phyloP scores from a whole-genome alignment of 2,797 vertebrate species.

The Calcarius lapponicus region DNA sequence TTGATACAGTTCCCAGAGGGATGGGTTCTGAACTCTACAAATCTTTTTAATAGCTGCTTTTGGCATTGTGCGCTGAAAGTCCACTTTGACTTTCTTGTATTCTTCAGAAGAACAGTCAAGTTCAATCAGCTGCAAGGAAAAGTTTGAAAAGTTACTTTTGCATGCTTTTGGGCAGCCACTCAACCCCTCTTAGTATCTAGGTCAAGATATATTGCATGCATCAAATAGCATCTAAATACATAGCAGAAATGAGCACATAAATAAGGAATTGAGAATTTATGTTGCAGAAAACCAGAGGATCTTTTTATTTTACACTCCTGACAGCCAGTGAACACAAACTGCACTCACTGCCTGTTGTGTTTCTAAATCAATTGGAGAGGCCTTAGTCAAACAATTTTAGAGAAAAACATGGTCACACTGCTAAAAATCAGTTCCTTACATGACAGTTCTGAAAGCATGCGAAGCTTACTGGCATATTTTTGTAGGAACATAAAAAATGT shows the following conservation, averaged over 20 bases:
- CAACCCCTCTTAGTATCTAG: neutral
- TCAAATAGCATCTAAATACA: neutral
- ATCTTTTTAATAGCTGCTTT: slow-evolving; percentile 73
- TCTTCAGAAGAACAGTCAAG: slow-evolving; percentile 77
- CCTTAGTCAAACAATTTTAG: neutral
- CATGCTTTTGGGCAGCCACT: neutral
- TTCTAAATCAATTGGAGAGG: neutral
- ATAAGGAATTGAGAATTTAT: neutral
- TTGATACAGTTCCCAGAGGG: slow-evolving; percentile 85
- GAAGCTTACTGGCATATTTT: neutral
- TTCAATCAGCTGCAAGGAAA: slow-evolving; percentile 71
- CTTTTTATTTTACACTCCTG: neutral
- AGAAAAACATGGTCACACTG: neutral
- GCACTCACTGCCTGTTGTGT: neutral
- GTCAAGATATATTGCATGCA: neutral
- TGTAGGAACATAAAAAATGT: neutral
- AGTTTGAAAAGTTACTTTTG: neutral
- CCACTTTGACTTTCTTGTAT: slow-evolving; percentile 73
- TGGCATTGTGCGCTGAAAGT: slow-evolving; percentile 84
- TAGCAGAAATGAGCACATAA: neutral
- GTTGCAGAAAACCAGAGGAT: neutral
- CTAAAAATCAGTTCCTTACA: neutral
- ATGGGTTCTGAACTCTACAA: slow-evolving; percentile 85
- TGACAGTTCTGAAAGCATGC: neutral
- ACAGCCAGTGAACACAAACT: neutral